These are phyloP conservation scores for Drosophila burlai DNA, from an alignment of 1,140 invertebrate genomes.

Conservation along the genomic window DNA sequence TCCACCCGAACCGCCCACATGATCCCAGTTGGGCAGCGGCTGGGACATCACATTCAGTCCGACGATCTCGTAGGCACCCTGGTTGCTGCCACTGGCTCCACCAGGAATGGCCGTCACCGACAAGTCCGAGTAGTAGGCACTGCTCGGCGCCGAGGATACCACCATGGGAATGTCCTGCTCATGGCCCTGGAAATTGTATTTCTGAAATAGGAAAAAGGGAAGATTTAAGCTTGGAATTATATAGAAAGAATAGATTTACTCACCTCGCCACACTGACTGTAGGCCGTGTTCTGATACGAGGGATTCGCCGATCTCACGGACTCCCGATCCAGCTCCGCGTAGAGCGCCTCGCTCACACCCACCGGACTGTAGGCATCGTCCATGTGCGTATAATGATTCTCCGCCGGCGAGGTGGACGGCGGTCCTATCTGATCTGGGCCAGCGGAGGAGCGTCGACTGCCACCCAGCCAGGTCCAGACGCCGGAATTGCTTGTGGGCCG, in stretches of 20 bases:
- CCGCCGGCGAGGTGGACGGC: conserved; percentile 86
- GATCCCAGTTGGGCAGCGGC: conserved; percentile 83
- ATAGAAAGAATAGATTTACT: conserved; percentile 7
- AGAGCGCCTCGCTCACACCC: conserved; percentile 87
- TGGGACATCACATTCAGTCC: conserved; percentile 85
- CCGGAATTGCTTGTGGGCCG: conserved; percentile 87
- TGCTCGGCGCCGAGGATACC: conserved; percentile 89
- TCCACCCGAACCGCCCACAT: conserved; percentile 42
- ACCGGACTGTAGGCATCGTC: conserved; percentile 87
- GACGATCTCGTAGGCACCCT: conserved; percentile 87
- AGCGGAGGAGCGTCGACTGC: conserved; percentile 86
- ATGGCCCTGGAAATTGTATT: conserved; percentile 83
- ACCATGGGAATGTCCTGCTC: conserved; percentile 88
- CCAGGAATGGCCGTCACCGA: conserved; percentile 86
- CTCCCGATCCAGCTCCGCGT: conserved; percentile 88
- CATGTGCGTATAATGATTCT: conserved; percentile 91
- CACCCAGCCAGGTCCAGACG: conserved; percentile 89
- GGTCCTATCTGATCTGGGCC: conserved; percentile 85
- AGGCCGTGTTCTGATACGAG: conserved; percentile 90
- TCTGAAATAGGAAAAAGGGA: conserved; percentile 29
- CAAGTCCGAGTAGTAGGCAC: conserved; percentile 90
- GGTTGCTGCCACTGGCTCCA: conserved; percentile 79
- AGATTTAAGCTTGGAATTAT: background rate
- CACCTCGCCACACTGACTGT: conserved; percentile 87
- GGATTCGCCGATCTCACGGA: conserved; percentile 86